Evolutionary conservation across 2,797 vertebrate genomes (phyloP).

Genomic region (Pristis pectinata): DNA sequence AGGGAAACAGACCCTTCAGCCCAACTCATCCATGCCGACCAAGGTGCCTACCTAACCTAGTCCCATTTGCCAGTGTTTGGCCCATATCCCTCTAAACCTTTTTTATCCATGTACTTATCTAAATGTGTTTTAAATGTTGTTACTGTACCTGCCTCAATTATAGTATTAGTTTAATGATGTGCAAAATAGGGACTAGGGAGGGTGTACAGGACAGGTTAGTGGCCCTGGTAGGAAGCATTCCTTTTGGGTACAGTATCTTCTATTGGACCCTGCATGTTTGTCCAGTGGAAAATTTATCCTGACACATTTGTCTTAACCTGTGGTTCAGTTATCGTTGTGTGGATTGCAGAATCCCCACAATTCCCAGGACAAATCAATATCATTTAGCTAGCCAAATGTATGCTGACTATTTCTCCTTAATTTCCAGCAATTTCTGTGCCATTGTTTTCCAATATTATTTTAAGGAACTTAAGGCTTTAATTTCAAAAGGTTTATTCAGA

Average conservation of each 20-base stretch:
- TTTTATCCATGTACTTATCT: no score
- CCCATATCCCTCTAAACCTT: no score
- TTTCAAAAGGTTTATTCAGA: neutral
- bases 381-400: neutral
- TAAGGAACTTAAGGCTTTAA: neutral
- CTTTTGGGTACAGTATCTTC: neutral
- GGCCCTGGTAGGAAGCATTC: neutral
- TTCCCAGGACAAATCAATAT: neutral
- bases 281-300: neutral
- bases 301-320: neutral
- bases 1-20: no score
- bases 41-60: no score
- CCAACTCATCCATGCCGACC: no score
- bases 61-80: no score
- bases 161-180: no score
- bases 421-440: neutral
- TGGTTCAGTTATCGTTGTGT: neutral
- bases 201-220: neutral
- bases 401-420: neutral
- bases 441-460: neutral
- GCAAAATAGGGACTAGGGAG: neutral
- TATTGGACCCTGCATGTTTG: neutral
- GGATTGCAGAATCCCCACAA: neutral
- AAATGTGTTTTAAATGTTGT: no score
- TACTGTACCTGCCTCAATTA: no score